These are phyloP conservation scores for Hyppa rectilinea DNA, from an alignment of 2,888 invertebrate genomes.

Conservation along the genomic window DNA sequence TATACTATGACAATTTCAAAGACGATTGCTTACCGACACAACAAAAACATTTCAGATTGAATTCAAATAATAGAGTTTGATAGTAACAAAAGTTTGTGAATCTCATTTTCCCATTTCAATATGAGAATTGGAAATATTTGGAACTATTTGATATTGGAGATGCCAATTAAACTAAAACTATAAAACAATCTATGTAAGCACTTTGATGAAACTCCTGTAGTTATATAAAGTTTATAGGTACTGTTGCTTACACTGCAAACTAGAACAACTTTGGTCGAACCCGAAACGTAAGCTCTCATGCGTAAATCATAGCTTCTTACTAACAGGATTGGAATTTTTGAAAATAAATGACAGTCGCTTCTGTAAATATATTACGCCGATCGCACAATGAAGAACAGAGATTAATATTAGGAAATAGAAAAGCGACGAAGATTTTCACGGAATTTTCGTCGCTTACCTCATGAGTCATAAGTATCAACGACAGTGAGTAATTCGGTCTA, in stretches of 20 bases:
- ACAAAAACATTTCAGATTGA: slow-evolving; percentile 23
- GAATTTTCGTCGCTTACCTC: slow-evolving; percentile 45
- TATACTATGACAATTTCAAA: slow-evolving; percentile 24
- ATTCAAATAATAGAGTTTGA: slow-evolving; percentile 16
- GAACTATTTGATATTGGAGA: background rate
- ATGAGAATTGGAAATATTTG: slow-evolving; percentile 8
- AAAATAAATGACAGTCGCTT: slow-evolving; percentile 25
- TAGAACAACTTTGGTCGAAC: slow-evolving; percentile 15
- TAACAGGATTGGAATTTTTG: slow-evolving; percentile 30
- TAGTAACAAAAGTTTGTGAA: slow-evolving; percentile 11
- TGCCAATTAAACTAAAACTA: slow-evolving; percentile 29
- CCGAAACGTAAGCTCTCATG: slow-evolving; percentile 8
- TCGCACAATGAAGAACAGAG: slow-evolving; percentile 43
- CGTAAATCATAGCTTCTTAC: slow-evolving; percentile 21
- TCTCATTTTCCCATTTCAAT: slow-evolving; percentile 24
- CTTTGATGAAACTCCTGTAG: slow-evolving; percentile 21
- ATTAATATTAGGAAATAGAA: slow-evolving; percentile 54
- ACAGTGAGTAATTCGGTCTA: slow-evolving; percentile 66
- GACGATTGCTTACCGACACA: background rate
- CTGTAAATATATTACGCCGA: slow-evolving; percentile 25
- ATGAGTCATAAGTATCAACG: slow-evolving; percentile 61
- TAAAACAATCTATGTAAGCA: slow-evolving; percentile 18
- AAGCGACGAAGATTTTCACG: slow-evolving; percentile 51
- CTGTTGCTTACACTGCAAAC: slow-evolving; percentile 27
- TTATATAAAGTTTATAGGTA: slow-evolving; percentile 27